Conservation (phyloP, 2,888 invertebrate species). For the Ectropis crepuscularia region DNA sequence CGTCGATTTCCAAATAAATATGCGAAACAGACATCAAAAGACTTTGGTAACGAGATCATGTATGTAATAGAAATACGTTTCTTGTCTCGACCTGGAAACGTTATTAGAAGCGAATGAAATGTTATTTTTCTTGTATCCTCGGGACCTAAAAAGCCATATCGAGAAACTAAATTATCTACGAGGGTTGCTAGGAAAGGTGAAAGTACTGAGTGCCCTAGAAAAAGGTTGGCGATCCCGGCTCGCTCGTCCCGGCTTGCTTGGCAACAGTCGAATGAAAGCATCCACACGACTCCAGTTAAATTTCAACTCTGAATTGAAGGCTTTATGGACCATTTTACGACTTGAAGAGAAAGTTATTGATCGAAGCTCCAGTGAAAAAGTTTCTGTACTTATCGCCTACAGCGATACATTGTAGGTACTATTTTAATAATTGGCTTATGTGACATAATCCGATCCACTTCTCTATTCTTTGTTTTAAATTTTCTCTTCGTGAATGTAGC, state of each 20-base stretch:
- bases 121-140: conserved; percentile 17
- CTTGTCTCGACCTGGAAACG: conserved; percentile 14
- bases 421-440: conserved; percentile 68
- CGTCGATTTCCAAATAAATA: conserved; percentile 13
- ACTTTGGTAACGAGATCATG: background rate
- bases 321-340: conserved; percentile 39
- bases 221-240: conserved; percentile 75
- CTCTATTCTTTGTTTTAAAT: conserved; percentile 31
- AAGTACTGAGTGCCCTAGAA: conserved; percentile 71
- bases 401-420: conserved; percentile 61
- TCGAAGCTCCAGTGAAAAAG: conserved; percentile 80
- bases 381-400: conserved; percentile 76
- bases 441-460: conserved; percentile 39
- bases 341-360: conserved; percentile 65
- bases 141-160: conserved; percentile 20
- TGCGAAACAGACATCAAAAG: conserved; percentile 6
- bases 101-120: conserved; percentile 11
- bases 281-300: conserved; percentile 36
- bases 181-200: conserved; percentile 59
- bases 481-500: conserved; percentile 1
- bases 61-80: background rate
- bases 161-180: conserved; percentile 32
- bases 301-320: conserved; percentile 28
- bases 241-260: conserved; percentile 68
- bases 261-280: conserved; percentile 79